phyloP scores from a whole-genome alignment of 2,113 vertebrate species.

The Hyla sarda region DNA sequence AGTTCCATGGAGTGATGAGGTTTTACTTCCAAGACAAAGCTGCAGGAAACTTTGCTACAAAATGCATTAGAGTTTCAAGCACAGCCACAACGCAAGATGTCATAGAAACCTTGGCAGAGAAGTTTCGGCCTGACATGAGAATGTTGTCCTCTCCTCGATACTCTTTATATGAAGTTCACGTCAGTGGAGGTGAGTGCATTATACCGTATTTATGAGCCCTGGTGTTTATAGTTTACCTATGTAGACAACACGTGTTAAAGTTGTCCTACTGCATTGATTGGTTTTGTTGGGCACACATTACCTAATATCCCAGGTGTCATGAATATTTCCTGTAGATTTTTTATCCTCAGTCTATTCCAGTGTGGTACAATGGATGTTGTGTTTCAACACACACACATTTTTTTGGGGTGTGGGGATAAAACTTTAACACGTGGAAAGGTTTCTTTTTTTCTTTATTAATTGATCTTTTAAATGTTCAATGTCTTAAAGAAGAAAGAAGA shows the following conservation, averaged over 20 bases:
- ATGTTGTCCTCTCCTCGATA: constrained; percentile 98
- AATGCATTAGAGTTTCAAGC: constrained; percentile 96
- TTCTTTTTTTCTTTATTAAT: no score
- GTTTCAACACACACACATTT: no score
- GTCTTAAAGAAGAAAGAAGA: constrained; percentile 96
- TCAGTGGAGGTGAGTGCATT: constrained; percentile 92
- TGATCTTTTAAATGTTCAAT: no score
- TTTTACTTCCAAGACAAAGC: constrained; percentile 99
- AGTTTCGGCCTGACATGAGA: constrained; percentile 98
- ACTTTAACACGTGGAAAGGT: no score
- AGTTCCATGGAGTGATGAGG: constrained; percentile 98
- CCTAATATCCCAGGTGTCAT: no score
- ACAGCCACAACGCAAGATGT: constrained; percentile 98
- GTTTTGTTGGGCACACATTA: no score
- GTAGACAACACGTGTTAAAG: background rate
- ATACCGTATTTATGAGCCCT: background rate
- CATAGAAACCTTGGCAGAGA: constrained; percentile 96
- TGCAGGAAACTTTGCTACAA: constrained; percentile 97
- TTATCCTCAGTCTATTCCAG: no score
- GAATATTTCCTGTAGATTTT: no score
- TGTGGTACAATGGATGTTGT: no score
- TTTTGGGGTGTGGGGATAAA: no score
- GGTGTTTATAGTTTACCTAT: background rate
- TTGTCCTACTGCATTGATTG: background rate
- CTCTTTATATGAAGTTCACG: constrained; percentile 95